Percentiles rank a stretch among this genome's conserved stretches.
Evolutionary conservation across 2,113 vertebrate genomes (phyloP).

Genomic region (Dendrocopos noguchii): DNA sequence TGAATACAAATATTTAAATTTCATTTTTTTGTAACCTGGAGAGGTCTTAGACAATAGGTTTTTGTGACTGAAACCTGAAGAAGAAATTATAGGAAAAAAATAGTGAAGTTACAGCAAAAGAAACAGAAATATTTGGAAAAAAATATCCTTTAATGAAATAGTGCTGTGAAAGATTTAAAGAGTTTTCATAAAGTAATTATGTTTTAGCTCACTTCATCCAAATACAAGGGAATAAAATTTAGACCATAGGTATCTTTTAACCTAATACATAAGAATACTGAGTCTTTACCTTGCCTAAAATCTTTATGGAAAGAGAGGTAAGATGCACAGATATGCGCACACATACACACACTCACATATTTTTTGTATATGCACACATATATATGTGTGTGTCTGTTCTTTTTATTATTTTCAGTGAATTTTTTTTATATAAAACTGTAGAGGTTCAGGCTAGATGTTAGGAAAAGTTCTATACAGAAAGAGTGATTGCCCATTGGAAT

Average conservation of each 20-base stretch:
- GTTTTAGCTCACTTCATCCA: background rate
- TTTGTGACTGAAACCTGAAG: background rate
- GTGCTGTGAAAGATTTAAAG: background rate
- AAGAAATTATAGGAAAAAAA: background rate
- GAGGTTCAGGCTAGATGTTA: no score
- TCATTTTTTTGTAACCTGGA: background rate
- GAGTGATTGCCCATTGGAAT: no score
- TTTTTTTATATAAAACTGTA: background rate
- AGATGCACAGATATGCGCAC: background rate
- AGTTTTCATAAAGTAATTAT: background rate
- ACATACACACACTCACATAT: background rate
- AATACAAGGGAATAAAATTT: background rate
- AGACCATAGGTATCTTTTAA: background rate
- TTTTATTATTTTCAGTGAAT: background rate
- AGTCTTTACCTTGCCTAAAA: background rate
- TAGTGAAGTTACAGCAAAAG: background rate
- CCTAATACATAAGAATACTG: background rate
- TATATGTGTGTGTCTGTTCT: fast-evolving
- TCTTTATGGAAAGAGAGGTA: background rate
- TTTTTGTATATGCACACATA: background rate
- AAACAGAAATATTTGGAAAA: background rate
- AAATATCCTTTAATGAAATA: background rate
- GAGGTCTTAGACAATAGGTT: background rate
- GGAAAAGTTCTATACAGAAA: no score
- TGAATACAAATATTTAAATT: background rate